These are phyloP conservation scores for Ornithoptera alexandrae DNA, from an alignment of 2,888 invertebrate genomes.

Conservation along the genomic window DNA sequence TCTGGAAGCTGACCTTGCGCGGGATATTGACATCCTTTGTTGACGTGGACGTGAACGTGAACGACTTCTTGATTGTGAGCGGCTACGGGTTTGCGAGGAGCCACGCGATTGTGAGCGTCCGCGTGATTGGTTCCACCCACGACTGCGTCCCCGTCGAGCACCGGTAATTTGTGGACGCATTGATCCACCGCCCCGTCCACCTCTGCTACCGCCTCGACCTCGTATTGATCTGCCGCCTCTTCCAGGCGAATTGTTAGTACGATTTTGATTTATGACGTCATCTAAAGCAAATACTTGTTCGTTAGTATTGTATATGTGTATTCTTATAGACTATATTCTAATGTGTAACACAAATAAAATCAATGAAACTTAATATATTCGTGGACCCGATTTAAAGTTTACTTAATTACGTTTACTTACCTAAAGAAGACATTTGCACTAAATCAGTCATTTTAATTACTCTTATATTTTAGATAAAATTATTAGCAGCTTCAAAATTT, in stretches of 20 bases:
- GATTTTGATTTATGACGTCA: constrained; percentile 67
- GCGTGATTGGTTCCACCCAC: constrained; percentile 48
- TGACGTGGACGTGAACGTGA: constrained; percentile 36
- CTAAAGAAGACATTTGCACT: constrained; percentile 69
- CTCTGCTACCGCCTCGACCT: constrained; percentile 42
- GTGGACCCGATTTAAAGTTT: neutral
- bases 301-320: neutral
- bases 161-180: constrained; percentile 31
- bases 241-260: constrained; percentile 60
- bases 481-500: too few relatives aligned
- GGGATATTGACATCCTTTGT: constrained; percentile 50
- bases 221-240: constrained; percentile 48
- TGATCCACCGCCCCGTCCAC: constrained; percentile 50
- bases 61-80: constrained; percentile 28
- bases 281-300: constrained; percentile 43
- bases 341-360: neutral
- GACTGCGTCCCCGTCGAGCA: constrained; percentile 39
- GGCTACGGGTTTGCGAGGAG: constrained; percentile 40
- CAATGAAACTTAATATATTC: neutral
- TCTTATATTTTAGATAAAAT: too few relatives aligned
- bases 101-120: constrained; percentile 49
- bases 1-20: constrained; percentile 57
- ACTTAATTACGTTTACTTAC: constrained; percentile 44
- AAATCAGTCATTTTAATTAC: constrained; percentile 57
- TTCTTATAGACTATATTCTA: neutral